Evolutionary conservation across 2,113 vertebrate genomes (phyloP).

Genomic region (Manacus vitellinus): DNA sequence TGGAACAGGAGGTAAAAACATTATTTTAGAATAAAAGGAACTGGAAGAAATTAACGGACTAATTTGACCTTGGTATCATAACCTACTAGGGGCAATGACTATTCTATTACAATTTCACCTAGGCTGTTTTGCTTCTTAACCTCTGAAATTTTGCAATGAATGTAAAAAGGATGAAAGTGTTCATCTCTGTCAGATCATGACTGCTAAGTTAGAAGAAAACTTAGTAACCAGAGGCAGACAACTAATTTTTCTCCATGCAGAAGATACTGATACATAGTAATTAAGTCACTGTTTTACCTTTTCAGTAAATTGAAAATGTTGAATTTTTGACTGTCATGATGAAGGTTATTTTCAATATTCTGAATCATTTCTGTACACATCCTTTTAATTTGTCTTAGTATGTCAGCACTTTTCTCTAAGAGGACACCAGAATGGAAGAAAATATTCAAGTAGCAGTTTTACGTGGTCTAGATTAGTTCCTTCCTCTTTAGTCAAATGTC

Average conservation of each 20-base stretch:
- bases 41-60: neutral
- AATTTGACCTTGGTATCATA: neutral
- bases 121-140: neutral
- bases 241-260: neutral
- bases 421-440: neutral
- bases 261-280: fast-evolving
- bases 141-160: neutral
- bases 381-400: neutral
- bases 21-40: neutral
- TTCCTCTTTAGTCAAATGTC: neutral
- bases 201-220: neutral
- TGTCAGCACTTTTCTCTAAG: neutral
- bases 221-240: neutral
- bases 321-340: neutral
- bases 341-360: neutral
- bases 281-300: neutral
- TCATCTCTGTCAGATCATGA: neutral
- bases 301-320: neutral
- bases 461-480: neutral
- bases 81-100: neutral
- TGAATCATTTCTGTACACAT: neutral
- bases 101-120: neutral
- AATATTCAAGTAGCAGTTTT: neutral
- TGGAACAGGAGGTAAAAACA: neutral
- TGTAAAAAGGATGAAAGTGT: neutral